Base-by-base conservation (phyloP, 2,888 invertebrate genomes). In the Sarcophaga subvicina region DNA sequence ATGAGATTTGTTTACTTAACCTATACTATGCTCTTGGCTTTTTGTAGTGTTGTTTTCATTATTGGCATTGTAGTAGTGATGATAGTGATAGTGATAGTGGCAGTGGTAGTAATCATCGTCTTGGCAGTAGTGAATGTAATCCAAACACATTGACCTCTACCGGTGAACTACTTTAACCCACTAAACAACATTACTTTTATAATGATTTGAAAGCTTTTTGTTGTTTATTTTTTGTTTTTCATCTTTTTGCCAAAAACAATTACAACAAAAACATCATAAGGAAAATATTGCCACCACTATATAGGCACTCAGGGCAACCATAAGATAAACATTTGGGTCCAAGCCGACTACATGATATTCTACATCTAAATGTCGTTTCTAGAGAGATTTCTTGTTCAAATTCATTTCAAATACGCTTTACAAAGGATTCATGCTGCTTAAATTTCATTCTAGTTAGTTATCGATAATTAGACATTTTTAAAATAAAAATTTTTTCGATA, bases 101-200 rank as follows among this genome's bases (percentile, higher is more conserved):
- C 20, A 67, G 11, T 27, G n/a, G 27, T 17, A 67, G 20, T 10
- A 66, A 20, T 20, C 20, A 11, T 70, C 17, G 5, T 59, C 14
- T 17, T 25, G 20, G 11, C n/a, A 20, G 54, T 17, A 67, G 20
- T n/a, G 22, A 66, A 47, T 82, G 47, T 76, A 60, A 80, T 54
- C 4, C 63, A 54, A 75, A 75, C 75, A 80, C 84, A 83, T 79
- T 79, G 73, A 79, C 83, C 73, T 79, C 70, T 75, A 75, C 69
- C 70, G 70, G 47, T 60, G 64, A 64, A 79, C 25, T 64, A 75
- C 63, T 76, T 63, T 79, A 60, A 71, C 47, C 45, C 70, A 80
- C 54, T 17, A 22, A 22, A 54, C 54, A 14, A 17, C 5, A 54
- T 54, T 10, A 54, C 54, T 17, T 14, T 14, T 17, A 54, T 14